Base-by-base conservation (phyloP, 2,888 invertebrate species). In the Danaus chrysippus region DNA sequence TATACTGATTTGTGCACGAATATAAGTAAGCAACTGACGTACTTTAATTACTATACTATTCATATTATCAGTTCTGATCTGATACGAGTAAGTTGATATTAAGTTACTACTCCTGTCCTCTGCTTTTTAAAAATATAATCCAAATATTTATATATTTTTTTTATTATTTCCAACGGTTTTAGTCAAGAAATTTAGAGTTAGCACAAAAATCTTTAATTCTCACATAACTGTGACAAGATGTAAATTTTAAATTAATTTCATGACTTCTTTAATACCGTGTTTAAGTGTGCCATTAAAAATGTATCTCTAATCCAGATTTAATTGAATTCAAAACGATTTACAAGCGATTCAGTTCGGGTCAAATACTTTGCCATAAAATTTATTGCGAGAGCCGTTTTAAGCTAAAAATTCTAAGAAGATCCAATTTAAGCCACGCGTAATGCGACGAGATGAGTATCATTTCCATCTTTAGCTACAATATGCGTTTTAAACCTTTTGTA, bases 371-470 rank as follows among this genome's bases (percentile, higher is more conserved):
- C 81, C 79, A 84, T 87, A 86, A 86, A 86, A 83, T 86, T 85
- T 84, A 86, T 83, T 81, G 82, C 81, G 77, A 82, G 77, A 78
- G 78, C 79, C 80, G 79, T 83, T 86, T 83, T 81, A 78, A 80
- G 81, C 81, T 81, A 82, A 85, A 85, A 85, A 86, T 86, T 84
- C 83, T 80, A 75, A 82, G 86, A 82, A 84, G 81, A 84, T 84
- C 82, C 84, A 83, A 86, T 86, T 87, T 85, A 84, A 86, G 78
- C 77, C 75, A 78, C 77, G 84, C 78, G 82, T 84, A 86, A 86
- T 87, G 82, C 81, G 70, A 76, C 75, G 79, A 83, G 85, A 86
- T 86, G 81, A 79, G 75, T 83, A 83, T 86, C 84, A 78, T 70
- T 67, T 71, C 73, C 70, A 75, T 73, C 75, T 65, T 63, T 58